Base-by-base conservation (phyloP, 2,797 vertebrate genomes). In the Xenopus petersii region DNA sequence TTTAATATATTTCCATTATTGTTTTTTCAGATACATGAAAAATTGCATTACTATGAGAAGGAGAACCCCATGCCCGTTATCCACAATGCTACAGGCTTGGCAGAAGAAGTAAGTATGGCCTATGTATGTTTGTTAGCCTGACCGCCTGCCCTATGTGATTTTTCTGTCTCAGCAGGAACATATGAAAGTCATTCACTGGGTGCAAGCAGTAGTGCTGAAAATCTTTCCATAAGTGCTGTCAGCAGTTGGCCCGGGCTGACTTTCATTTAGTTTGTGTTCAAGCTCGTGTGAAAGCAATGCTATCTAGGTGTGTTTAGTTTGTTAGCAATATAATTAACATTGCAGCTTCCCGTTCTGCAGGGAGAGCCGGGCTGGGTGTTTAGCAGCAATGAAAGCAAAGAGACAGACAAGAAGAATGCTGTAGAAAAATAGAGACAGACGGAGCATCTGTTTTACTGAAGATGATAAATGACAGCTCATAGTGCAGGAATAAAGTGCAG, bases 11-110 rank as follows among this genome's bases (percentile, higher is more conserved):
- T 8, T 68, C 30, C 60, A 24, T 74, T 76, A 0, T 89, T 85
- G 86, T 83, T 74, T 93, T 51, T 89, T 79, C 88, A 98, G 97
- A 96, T 98, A 85, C 95, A 98, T 16, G 95, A 96, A 75, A 93
- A 93, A 73, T 89, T 98, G 70, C 93, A 95, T 85, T 90, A 90
- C 81, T 98, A 95, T 12, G 94, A 96, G 80, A 92, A 94, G 73
- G 90, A 91, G 87, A 94, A 89, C 70, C 96, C 94, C 0, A 65
- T 86, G 81, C 94, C 96, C n/a, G 84, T 95, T 77, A 88, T 95
- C 79, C 89, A 93, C 10, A 86, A 81, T 0, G 93, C 94, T 10
- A 89, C 89, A 55, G 83, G 89, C 80, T 84, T 98, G 86, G 93
- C 93, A 60, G 79, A 85, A 82, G 90, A 95, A 47, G 94, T 98